Base-by-base conservation (phyloP, 2,888 invertebrate genomes). In the Machimus rusticus region DNA sequence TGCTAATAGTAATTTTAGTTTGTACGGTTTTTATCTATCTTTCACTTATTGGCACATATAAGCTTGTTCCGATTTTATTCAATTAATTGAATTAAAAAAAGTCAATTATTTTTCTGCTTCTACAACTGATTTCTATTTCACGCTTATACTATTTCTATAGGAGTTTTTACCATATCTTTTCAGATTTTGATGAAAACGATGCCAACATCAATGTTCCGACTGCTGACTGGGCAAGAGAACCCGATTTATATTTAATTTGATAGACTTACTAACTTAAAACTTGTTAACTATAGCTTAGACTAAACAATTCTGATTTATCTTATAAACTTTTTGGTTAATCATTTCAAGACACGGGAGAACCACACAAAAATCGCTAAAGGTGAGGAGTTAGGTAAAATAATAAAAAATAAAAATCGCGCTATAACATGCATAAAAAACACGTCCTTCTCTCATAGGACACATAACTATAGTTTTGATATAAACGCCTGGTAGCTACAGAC, bases 111-210 rank as follows among this genome's bases (percentile, higher is more conserved):
- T 12, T 39, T 39, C 2, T 12, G 39, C 2, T 12, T 0, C 39
- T 39, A 39, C 1, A 39, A 39, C 39, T 39, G 6, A 34, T 6
- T 34, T 34, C 2, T 39, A 39, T 39, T 39, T 12, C 12, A 34
- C 2, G 9, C 9, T 12, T 39, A 12, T 12, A 39, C 9, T 39
- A 39, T 39, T 12, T 39, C 9, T 12, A 39, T 39, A 39, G 12
- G 28, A 66, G 28, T 28, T 66, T 66, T 66, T 0, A 12, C 14
- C 12, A 23, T 23, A 66, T 23, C 5, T 28, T 46, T 46, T 46
- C 94, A 99, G 99, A 99, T 99, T 91, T 95, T 99, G 91, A 99
- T 99, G 99, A 99, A 99, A 94, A 99, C 99, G 87, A 99, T 99
- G 99, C 99, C 99, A 90, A 99, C 99, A 90, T 99, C 99, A 89